A percentile compares a stretch with the other conserved stretches of the same genome.
These are phyloP conservation scores for Sarotherodon lohbergeri DNA, from an alignment of 2,113 vertebrate genomes.

Conservation along the genomic window DNA sequence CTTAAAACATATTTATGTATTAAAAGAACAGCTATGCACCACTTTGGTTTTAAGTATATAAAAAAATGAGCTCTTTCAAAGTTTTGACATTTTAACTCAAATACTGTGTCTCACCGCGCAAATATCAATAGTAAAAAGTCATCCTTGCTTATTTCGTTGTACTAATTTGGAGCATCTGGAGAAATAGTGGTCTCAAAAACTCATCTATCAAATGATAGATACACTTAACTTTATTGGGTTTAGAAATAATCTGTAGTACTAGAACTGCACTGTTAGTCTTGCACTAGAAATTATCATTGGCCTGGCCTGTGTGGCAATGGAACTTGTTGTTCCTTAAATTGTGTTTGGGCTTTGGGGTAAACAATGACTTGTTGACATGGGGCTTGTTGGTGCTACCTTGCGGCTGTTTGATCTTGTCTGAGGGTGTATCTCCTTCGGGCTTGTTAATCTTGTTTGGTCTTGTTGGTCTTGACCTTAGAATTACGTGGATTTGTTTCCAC, in stretches of 20 bases:
- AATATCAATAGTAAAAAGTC: neutral
- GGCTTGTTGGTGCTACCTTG: neutral
- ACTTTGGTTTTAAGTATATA: neutral
- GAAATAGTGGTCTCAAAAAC: neutral
- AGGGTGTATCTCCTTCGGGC: neutral
- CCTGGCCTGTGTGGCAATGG: neutral
- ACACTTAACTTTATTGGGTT: neutral
- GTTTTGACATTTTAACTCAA: neutral
- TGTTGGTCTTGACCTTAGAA: neutral
- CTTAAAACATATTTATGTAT: neutral
- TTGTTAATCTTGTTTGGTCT: neutral
- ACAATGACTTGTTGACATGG: neutral
- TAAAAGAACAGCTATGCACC: neutral
- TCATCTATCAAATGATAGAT: neutral
- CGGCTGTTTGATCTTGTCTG: neutral
- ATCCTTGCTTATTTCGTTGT: neutral
- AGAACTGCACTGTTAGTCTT: neutral
- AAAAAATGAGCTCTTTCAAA: neutral
- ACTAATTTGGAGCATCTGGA: neutral
- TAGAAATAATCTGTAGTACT: neutral
- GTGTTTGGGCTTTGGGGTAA: neutral
- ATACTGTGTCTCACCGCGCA: rapidly evolving
- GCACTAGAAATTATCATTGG: neutral
- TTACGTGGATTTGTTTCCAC: neutral
- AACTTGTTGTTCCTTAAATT: neutral